Conservation (phyloP, 2,888 invertebrate genomes). For the Lysandra bellargus region DNA sequence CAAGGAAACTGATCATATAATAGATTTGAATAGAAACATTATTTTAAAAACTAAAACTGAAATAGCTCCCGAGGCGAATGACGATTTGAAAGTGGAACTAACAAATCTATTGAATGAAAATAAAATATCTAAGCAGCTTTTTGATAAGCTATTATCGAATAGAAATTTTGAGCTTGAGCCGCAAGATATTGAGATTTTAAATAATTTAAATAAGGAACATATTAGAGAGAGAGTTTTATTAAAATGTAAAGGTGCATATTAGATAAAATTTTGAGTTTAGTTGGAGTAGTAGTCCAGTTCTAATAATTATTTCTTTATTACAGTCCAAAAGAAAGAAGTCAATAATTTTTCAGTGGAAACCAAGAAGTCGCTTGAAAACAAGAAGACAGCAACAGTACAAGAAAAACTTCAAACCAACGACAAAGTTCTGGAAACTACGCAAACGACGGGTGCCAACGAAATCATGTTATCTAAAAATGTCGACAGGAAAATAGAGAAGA, state of each 20-base stretch:
- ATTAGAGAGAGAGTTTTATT: constrained; percentile 58
- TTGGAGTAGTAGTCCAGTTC: background rate
- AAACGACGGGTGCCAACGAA: constrained; percentile 26
- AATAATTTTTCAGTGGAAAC: constrained; percentile 15
- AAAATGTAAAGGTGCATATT: constrained; percentile 59
- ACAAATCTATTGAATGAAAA: constrained; percentile 59
- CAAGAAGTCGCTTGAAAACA: constrained; percentile 6
- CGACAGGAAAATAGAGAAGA: constrained; percentile 48
- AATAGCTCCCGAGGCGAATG: constrained; percentile 44
- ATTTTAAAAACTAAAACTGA: constrained; percentile 46
- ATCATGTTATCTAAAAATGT: constrained; percentile 34
- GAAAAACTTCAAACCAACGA: background rate
- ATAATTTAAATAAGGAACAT: constrained; percentile 61
- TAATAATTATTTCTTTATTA: background rate
- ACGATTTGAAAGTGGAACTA: constrained; percentile 55
- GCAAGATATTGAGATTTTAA: constrained; percentile 74
- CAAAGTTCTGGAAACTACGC: background rate
- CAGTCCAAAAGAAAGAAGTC: constrained; percentile 30
- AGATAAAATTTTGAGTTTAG: too few species aligned
- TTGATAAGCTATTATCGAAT: constrained; percentile 67
- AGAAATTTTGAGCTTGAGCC: constrained; percentile 68
- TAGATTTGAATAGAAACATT: constrained; percentile 51
- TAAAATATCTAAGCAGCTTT: constrained; percentile 66
- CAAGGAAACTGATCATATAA: constrained; percentile 42
- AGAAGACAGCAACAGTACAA: background rate